Evolutionary conservation across 2,888 invertebrate genomes (phyloP).

Genomic region (Troides aeacus): DNA sequence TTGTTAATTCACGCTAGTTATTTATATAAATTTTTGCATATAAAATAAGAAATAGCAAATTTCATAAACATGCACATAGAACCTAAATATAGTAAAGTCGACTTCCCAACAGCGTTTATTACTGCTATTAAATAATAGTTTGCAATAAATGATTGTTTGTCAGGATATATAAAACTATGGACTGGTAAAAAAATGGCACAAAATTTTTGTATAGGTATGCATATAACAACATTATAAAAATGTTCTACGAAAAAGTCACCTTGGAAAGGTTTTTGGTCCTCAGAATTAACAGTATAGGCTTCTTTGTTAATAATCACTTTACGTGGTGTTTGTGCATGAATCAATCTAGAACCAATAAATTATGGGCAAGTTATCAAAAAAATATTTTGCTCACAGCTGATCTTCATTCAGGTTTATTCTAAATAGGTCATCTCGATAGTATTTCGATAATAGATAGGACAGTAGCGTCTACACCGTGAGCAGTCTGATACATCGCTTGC

Average conservation of each 20-base stretch:
- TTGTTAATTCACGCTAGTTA: too few relatives aligned
- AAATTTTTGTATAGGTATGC: not conserved
- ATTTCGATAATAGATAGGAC: not conserved
- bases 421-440: conserved; percentile 4
- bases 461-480: conserved; percentile 11
- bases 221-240: not conserved
- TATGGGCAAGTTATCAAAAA: not conserved
- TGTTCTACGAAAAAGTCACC: not conserved
- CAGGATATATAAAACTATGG: too few relatives aligned
- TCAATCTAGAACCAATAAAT: not conserved
- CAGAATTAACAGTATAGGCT: not conserved
- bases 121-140: too few relatives aligned
- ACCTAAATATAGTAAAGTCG: too few relatives aligned
- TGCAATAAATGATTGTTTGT: too few relatives aligned
- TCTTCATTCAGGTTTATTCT: conserved; percentile 25
- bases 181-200: too few relatives aligned
- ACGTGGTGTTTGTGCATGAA: not conserved
- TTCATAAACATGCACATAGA: too few relatives aligned
- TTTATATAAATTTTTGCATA: too few relatives aligned
- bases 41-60: too few relatives aligned
- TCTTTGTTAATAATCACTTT: not conserved
- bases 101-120: too few relatives aligned
- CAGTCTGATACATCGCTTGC: conserved; percentile 14
- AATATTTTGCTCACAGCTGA: not conserved
- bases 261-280: not conserved